Base-by-base conservation (phyloP, 2,113 vertebrate genomes). In the Rhinichthys klamathensis region DNA sequence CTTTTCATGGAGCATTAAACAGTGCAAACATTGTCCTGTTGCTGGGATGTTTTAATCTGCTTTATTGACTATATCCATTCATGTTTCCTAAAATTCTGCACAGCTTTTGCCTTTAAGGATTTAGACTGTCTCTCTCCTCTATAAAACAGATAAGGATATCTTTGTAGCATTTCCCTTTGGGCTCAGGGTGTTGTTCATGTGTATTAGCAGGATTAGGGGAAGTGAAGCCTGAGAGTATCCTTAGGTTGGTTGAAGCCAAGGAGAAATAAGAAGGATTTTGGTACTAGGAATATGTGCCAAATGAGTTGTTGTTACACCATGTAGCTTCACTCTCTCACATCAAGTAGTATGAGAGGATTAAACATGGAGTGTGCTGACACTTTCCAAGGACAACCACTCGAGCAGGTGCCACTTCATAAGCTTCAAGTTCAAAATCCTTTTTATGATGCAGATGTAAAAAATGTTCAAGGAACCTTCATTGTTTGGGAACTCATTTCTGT, bases 241-340 rank as follows among this genome's bases (percentile, higher is more conserved):
- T 46, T 13, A 63, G 38, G n/a, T 46, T 80, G 12, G 38, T 21
- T 3, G 15, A 63, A 44, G 38, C 38, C 58, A 21, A 46, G n/a
- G 58, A 80, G 38, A 65, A 80, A 80, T 65, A 80, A 65, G 58
- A 80, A 61, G 58, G 56, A 80, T 63, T 80, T 56, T 63, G 41
- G 32, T 79, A 65, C 38, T 27, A 21, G 41, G 58, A 63, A 79
- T 46, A 25, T 4, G 16, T 46, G 58, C 4, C 78, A 80, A 80
- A 80, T 63, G 78, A 80, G 58, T 25, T 44, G 49, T 12, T 58
- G 58, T 32, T 77, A 27, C n/a, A 46, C 35, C 38, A 72, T 23
- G 35, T 44, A 60, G 77, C 38, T 72, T 10, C 35, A 73, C 72
- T 74, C 70, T 74, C 41, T 27, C 41, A 74, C 41, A 41, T 46